Evolutionary conservation across 2,888 invertebrate genomes (phyloP).

Genomic region (Troides aeacus): DNA sequence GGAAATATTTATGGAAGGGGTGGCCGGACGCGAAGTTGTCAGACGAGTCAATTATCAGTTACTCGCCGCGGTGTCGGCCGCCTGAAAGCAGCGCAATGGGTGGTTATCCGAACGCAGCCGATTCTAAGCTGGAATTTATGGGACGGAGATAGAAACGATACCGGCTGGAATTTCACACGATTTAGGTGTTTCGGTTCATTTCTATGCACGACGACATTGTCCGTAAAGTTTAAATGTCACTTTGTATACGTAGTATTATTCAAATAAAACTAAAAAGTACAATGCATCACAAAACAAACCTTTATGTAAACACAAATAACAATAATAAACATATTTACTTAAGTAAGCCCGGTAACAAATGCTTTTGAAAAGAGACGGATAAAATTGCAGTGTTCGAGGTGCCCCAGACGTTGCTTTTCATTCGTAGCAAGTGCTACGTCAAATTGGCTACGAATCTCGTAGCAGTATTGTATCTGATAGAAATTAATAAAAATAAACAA

Average conservation of each 20-base stretch:
- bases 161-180: conserved; percentile 64
- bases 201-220: background rate
- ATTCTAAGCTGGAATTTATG: conserved; percentile 65
- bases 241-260: background rate
- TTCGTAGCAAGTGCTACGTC: conserved; percentile 65
- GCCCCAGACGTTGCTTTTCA: conserved; percentile 29
- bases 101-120: conserved; percentile 52
- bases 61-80: conserved; percentile 47
- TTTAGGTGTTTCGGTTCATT: conserved; percentile 39
- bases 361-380: background rate
- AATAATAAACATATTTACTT: background rate
- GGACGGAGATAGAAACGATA: conserved; percentile 49
- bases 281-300: background rate
- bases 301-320: background rate
- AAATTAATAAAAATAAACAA: background rate
- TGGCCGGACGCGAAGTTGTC: conserved; percentile 66
- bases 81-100: conserved; percentile 70
- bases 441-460: conserved; percentile 60
- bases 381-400: conserved; percentile 1
- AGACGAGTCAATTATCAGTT: conserved; percentile 76
- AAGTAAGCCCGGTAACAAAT: background rate
- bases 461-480: conserved; percentile 41
- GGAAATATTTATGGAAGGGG: conserved; percentile 80
- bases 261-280: too few species aligned
- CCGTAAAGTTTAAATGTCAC: background rate